Conservation (phyloP, 2,113 vertebrate genomes). For the Pelecanoides urinatrix region DNA sequence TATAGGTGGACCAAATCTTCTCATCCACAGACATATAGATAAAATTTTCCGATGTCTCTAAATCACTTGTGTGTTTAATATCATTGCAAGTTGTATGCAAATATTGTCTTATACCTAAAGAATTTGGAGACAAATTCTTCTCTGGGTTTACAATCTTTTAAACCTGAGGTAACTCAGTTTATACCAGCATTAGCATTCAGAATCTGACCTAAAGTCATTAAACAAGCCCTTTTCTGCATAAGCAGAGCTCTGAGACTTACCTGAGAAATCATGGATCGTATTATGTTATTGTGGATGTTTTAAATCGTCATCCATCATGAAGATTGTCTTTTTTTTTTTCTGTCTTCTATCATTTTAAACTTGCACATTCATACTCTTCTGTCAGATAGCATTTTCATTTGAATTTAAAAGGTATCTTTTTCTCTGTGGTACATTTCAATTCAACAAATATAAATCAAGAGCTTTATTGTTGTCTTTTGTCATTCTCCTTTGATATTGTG, state of each 20-base stretch:
- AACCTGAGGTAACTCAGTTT: neutral
- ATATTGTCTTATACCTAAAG: neutral
- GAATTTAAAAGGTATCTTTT: neutral
- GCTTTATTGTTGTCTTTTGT: neutral
- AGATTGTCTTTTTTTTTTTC: neutral
- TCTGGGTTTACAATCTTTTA: neutral
- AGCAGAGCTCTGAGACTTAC: neutral
- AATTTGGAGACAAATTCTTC: neutral
- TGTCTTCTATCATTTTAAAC: neutral
- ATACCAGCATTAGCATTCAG: neutral
- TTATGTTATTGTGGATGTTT: neutral
- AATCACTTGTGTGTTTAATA: neutral
- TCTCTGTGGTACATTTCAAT: neutral
- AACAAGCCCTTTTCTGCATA: neutral
- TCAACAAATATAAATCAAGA: neutral
- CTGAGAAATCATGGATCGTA: neutral
- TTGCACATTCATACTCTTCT: neutral
- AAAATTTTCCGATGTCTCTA: neutral
- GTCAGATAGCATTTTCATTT: neutral
- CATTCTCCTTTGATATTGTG: neutral
- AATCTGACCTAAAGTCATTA: neutral
- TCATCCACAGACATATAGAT: neutral
- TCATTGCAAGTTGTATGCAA: neutral
- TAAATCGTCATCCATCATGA: neutral
- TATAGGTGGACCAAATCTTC: neutral